phyloP scores from a whole-genome alignment of 2,888 invertebrate genomes.

The Litoditis marina region DNA sequence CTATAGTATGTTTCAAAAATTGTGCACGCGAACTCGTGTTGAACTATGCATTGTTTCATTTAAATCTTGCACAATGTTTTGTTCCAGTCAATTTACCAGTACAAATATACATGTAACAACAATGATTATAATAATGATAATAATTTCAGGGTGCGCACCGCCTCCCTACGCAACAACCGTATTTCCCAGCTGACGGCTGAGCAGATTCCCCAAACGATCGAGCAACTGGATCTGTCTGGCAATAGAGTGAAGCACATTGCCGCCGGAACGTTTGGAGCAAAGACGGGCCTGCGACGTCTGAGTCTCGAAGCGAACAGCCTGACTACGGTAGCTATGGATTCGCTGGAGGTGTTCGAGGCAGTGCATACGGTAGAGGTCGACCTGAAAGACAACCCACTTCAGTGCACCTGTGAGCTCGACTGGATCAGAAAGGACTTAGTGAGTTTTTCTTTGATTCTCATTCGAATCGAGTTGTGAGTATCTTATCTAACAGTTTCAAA shows the following conservation, averaged over 20 bases:
- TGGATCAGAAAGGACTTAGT: conserved; percentile 73
- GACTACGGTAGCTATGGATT: conserved; percentile 19
- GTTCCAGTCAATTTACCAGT: background rate
- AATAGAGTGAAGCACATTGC: conserved; percentile 25
- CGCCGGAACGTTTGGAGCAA: conserved; percentile 20
- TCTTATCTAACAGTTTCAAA: too few species aligned
- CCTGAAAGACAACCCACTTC: conserved; percentile 75
- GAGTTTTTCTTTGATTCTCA: too few species aligned
- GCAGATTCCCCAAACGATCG: conserved; percentile 37
- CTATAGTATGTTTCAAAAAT: too few species aligned
- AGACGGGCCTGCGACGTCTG: conserved; percentile 25
- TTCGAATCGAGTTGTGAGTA: too few species aligned
- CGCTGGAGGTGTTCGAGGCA: conserved; percentile 24
- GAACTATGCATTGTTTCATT: background rate
- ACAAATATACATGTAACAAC: background rate
- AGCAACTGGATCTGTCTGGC: conserved; percentile 29
- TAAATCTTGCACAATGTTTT: background rate
- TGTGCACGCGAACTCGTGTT: too few species aligned
- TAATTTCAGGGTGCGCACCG: conserved; percentile 19
- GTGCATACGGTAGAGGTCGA: conserved; percentile 31
- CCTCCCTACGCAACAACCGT: conserved; percentile 37
- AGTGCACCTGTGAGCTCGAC: conserved; percentile 86
- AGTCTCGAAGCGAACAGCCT: conserved; percentile 32
- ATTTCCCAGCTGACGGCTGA: conserved; percentile 40
- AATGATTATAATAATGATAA: background rate